These are phyloP conservation scores for Mastomys natalensis DNA, from an alignment of 2,113 vertebrate genomes.

Conservation along the genomic window DNA sequence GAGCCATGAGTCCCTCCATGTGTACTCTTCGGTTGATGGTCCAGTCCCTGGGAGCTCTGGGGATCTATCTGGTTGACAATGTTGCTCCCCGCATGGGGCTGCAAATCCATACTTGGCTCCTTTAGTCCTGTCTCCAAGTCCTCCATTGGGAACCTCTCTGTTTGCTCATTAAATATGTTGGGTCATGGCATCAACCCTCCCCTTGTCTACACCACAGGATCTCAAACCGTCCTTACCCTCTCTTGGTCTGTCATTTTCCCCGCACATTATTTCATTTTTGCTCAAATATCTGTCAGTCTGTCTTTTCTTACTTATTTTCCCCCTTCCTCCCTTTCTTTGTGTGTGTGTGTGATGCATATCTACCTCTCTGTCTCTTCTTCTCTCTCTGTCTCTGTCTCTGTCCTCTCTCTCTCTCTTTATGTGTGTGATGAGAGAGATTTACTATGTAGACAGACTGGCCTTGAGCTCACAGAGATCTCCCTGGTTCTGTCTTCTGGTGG, in stretches of 20 bases:
- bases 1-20: too few relatives aligned
- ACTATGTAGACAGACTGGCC: background rate
- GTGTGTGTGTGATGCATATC: too few relatives aligned
- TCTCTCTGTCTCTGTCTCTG: too few relatives aligned
- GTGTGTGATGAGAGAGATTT: background rate
- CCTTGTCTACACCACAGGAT: background rate
- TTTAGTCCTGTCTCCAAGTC: too few relatives aligned
- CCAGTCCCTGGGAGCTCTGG: too few relatives aligned
- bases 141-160: background rate
- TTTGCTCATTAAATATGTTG: background rate
- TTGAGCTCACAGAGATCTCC: background rate
- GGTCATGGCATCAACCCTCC: background rate
- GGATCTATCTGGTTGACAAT: too few relatives aligned
- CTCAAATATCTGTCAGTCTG: background rate
- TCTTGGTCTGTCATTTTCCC: background rate
- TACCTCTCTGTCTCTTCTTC: too few relatives aligned
- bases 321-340: background rate
- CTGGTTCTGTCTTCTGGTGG: background rate
- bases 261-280: slow-evolving; percentile 25
- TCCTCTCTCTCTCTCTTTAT: background rate
- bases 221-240: background rate
- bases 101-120: too few relatives aligned
- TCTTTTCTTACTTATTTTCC: background rate
- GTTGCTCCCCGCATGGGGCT: too few relatives aligned
- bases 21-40: too few relatives aligned